These are phyloP conservation scores for Amiota mariae DNA, from an alignment of 2,888 invertebrate genomes.

Conservation along the genomic window DNA sequence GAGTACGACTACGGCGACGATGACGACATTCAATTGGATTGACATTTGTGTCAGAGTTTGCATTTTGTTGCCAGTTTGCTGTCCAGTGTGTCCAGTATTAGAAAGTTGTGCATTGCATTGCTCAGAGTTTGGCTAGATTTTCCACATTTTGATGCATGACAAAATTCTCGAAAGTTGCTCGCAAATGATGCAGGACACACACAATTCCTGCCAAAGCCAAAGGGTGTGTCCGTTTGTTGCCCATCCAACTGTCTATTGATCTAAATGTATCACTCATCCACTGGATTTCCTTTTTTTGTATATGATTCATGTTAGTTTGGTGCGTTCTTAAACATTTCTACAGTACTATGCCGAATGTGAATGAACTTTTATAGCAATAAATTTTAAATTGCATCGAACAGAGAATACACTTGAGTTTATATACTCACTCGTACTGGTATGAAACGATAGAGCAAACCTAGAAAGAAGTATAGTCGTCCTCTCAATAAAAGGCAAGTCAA, in stretches of 20 bases:
- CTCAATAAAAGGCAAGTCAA: slow-evolving; percentile 49
- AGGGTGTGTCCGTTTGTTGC: slow-evolving; percentile 21
- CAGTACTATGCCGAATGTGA: slow-evolving; percentile 43
- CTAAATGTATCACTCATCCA: not conserved
- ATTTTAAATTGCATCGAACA: slow-evolving; percentile 59
- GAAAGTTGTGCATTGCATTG: slow-evolving; percentile 2
- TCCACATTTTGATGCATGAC: slow-evolving; percentile 36
- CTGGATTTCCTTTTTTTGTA: not conserved
- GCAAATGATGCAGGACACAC: slow-evolving; percentile 5
- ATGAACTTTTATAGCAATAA: slow-evolving; percentile 65
- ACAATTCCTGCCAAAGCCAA: slow-evolving; percentile 9
- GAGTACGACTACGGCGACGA: not conserved
- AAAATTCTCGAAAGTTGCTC: slow-evolving; percentile 29
- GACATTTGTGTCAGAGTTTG: slow-evolving; percentile 60
- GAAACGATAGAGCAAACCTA: too few relatives aligned
- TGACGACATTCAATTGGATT: slow-evolving; percentile 50
- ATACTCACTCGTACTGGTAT: slow-evolving; percentile 21
- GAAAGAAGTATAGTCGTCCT: not conserved
- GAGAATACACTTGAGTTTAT: slow-evolving; percentile 47
- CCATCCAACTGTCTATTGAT: slow-evolving; percentile 2
- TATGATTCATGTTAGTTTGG: slow-evolving; percentile 31
- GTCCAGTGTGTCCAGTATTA: slow-evolving; percentile 10
- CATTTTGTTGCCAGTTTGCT: slow-evolving; percentile 36
- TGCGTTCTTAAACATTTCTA: slow-evolving; percentile 10
- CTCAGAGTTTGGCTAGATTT: slow-evolving; percentile 21